phyloP scores from a whole-genome alignment of 2,113 vertebrate species.

The Colinus virginianus region DNA sequence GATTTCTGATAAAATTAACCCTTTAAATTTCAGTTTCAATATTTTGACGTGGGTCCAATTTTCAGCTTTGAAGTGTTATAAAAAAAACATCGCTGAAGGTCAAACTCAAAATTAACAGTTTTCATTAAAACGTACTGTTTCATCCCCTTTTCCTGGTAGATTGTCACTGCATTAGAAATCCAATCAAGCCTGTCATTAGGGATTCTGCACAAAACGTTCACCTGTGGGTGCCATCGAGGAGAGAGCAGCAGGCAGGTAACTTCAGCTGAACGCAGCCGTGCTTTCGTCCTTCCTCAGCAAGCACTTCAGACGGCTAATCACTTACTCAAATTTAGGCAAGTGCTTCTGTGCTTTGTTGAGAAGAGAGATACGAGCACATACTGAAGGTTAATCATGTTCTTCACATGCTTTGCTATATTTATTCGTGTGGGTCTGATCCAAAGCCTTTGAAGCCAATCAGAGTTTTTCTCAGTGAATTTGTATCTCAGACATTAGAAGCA shows the following conservation, averaged over 20 bases:
- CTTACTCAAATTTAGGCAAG: conserved; percentile 36
- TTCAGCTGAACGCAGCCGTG: background rate
- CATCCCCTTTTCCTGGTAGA: background rate
- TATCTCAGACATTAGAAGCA: conserved; percentile 1
- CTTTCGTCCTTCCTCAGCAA: conserved; percentile 38
- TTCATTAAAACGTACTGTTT: background rate
- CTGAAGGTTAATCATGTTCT: conserved; percentile 62
- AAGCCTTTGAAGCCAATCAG: conserved; percentile 22
- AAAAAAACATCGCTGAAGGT: background rate
- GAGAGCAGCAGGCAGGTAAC: background rate
- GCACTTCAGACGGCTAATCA: conserved; percentile 58
- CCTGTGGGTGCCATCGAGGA: background rate
- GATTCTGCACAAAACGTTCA: background rate
- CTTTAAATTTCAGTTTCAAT: background rate
- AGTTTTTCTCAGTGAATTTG: background rate
- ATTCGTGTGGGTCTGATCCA: conserved; percentile 32
- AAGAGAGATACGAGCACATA: conserved; percentile 16
- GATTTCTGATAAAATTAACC: background rate
- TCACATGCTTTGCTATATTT: conserved; percentile 29
- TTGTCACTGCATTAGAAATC: background rate
- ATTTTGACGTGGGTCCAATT: background rate
- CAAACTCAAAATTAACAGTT: background rate
- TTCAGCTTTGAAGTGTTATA: background rate
- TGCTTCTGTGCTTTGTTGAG: conserved; percentile 31
- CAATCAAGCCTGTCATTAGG: background rate